Conservation (phyloP, 2,113 vertebrate genomes). For the Pteropus alecto region DNA sequence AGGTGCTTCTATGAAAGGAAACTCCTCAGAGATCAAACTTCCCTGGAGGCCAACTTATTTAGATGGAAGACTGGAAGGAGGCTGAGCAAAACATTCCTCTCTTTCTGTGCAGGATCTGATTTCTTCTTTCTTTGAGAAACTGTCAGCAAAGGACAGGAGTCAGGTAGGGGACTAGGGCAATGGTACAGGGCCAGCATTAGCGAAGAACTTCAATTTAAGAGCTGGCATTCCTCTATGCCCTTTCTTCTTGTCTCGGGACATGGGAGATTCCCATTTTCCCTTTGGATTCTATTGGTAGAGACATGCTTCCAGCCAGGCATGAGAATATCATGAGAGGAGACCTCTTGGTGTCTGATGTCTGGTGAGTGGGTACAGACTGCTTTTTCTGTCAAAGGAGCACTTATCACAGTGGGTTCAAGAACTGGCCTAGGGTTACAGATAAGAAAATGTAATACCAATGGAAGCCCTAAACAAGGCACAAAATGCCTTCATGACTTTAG, state of each 20-base stretch:
- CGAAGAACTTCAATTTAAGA: background rate
- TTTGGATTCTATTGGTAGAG: background rate
- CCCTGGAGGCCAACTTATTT: background rate
- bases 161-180: background rate
- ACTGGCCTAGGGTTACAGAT: background rate
- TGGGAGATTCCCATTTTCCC: background rate
- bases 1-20: slow-evolving; percentile 9
- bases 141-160: background rate
- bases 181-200: background rate
- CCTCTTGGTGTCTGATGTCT: background rate
- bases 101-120: background rate
- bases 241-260: background rate
- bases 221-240: background rate
- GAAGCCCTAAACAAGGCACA: background rate
- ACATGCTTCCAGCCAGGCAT: background rate
- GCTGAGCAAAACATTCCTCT: background rate
- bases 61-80: background rate
- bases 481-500: background rate
- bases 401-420: background rate
- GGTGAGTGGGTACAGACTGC: background rate
- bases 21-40: background rate
- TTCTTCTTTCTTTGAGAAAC: background rate
- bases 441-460: background rate
- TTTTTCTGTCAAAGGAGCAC: background rate
- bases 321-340: background rate